These are phyloP conservation scores for Pseudotriccus pelzelni DNA, from an alignment of 2,797 vertebrate species.

Conservation along the genomic window DNA sequence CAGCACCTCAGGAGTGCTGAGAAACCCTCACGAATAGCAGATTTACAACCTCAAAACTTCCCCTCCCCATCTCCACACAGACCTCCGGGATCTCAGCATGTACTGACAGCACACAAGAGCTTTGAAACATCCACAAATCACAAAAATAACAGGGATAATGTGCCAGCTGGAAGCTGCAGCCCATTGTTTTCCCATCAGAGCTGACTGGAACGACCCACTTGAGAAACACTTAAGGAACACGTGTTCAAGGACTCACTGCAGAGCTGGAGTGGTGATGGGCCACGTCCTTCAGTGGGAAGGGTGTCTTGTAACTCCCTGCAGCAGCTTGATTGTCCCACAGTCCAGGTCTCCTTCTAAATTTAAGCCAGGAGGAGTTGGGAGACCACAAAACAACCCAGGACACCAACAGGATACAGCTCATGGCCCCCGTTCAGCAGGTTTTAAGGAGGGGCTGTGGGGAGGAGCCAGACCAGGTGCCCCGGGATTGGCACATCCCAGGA, in stretches of 20 bases:
- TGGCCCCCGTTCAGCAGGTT: neutral
- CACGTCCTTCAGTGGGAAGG: accelerated
- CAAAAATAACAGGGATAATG: neutral
- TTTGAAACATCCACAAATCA: neutral
- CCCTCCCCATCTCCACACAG: neutral
- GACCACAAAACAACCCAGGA: accelerated
- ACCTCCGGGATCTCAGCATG: neutral
- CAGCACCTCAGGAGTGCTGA: accelerated
- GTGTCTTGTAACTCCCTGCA: neutral
- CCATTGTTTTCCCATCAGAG: neutral
- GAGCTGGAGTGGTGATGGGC: accelerated
- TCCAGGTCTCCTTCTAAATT: accelerated
- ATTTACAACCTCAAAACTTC: neutral
- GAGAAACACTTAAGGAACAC: neutral
- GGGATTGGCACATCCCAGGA: neutral
- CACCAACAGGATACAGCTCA: accelerated
- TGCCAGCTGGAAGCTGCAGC: neutral
- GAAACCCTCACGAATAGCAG: neutral
- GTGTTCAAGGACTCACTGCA: neutral
- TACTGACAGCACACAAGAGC: neutral
- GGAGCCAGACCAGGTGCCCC: neutral
- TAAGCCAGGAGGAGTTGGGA: accelerated
- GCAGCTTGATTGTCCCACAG: accelerated
- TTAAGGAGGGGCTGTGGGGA: neutral
- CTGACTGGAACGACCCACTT: neutral